Evolutionary conservation across 2,888 invertebrate genomes (phyloP), one percentile per base, ranked within the genome.

Genomic region (Xestoiulus laeticollis): DNA sequence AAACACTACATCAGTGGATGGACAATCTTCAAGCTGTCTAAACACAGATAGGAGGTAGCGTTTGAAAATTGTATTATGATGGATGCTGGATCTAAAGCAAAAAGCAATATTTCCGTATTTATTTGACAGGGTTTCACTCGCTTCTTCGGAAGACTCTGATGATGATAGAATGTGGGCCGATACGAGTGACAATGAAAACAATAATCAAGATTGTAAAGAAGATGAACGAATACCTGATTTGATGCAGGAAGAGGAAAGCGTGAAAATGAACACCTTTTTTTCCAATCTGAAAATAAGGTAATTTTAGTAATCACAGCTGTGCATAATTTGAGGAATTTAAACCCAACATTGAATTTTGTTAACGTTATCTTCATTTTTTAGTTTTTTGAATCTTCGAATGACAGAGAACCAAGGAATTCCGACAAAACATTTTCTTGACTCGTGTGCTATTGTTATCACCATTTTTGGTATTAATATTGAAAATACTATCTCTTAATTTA

Each of bases 381-480:
- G 88, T 43, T 88, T 88, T 88, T 48, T 88, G 30, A 88, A 88
- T 85, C 33, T 88, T 38, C 85, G 68, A 85, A 38, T 88, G 22
- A 19, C 6, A 19, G 85, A 88, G 33, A 32, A 68, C 84, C 16
- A 68, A 38, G 85, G 68, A 53, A 88, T 88, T 85, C 88, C 88
- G 14, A 88, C 88, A 30, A 59, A 48, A 5, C 84, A 86, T 32
- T 88, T 88, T 86, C 53, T 88, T 26, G 86, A 88, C 30, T 86
- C 88, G 0, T 88, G 88, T 33, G 32, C 86, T 43, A 84, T 78
- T 68, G 86, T 88, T 33, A 86, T 85, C 48, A 84, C 59, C 12
- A 87, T 88, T 87, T 89, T 89, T 88, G 89, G 88, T 89, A 88
- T 85, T 43, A 30, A 87, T 87, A n/a, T 84, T 84, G 2, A 44